Evolutionary conservation across 2,113 vertebrate species (phyloP), one percentile per base, ranked within the genome.

Genomic region (Oreochromis niloticus): DNA sequence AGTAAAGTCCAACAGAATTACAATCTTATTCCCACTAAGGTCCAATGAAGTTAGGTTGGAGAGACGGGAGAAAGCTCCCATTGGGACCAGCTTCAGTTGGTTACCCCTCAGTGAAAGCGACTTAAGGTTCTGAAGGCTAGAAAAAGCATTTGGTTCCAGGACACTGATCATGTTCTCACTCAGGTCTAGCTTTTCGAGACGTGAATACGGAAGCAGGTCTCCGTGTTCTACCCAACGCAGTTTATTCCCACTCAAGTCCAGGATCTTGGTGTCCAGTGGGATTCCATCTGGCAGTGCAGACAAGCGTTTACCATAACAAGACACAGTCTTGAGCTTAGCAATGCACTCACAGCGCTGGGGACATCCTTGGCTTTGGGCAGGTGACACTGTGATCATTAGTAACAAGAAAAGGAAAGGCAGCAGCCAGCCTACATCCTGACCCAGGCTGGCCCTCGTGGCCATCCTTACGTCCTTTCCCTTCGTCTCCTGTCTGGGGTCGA

Each of bases 1-100:
- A 63, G 97, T 97, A 93, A 97, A 98, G 94, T 99, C 99, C 89
- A 99, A 94, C 82, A 99, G 96, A 94, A 99, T 97, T 61, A 99
- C 99, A 6, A 99, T 96, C 85, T 97, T 98, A 96, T 99, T 99
- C 92, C 97, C 98, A 8, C 99, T 99, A 55, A 99, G 96, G 94
- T 99, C 98, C 95, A 99, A 89, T 34, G 97, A 95, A 1, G 98
- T 99, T 79, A 99, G 96, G 95, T 99, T 99, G 94, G 95, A 94
- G 52, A 99, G 97, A 88, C 94, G 97, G 7, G 97, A 97, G 94
- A 99, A 99, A 81, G 98, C 97, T 1, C 98, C 99, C 0, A 98
- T 97, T 0, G 99, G 98, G 54, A 99, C 96, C 59, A 99, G 97
- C 91, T 98, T 98, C 27, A 99, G 95, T 91, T 98, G 97, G 96